These are phyloP conservation scores for Scarus forsteni DNA, from an alignment of 2,797 vertebrate species.

Conservation along the genomic window DNA sequence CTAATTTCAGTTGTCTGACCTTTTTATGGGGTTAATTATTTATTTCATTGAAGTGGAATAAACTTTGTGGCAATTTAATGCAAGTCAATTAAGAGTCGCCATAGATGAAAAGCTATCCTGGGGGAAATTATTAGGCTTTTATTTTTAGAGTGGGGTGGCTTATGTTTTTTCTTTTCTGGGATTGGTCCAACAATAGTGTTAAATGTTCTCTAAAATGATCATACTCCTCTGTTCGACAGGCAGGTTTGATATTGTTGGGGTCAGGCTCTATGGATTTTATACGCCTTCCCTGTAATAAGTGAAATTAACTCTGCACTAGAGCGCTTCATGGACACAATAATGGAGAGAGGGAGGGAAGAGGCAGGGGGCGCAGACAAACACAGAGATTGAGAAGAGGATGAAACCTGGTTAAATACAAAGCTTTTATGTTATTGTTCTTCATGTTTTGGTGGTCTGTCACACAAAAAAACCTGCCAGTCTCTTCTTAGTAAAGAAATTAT, in stretches of 20 bases:
- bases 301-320: slow-evolving; percentile 68
- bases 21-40: slow-evolving; percentile 84
- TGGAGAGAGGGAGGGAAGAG: slow-evolving; percentile 26
- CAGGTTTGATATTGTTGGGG: slow-evolving; percentile 69
- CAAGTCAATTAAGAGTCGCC: slow-evolving; percentile 81
- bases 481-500: slow-evolving; percentile 55
- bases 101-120: slow-evolving; percentile 81
- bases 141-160: slow-evolving; percentile 79
- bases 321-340: slow-evolving; percentile 52
- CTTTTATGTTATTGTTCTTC: slow-evolving; percentile 58
- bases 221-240: slow-evolving; percentile 52
- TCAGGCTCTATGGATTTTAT: slow-evolving; percentile 77
- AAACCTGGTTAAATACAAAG: slow-evolving; percentile 61
- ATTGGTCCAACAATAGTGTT: slow-evolving; percentile 63
- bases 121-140: slow-evolving; percentile 83
- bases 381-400: slow-evolving; percentile 34
- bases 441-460: slow-evolving; percentile 49
- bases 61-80: slow-evolving; percentile 82
- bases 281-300: slow-evolving; percentile 68
- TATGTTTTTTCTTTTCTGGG: slow-evolving; percentile 59
- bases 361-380: slow-evolving; percentile 45
- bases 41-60: slow-evolving; percentile 79
- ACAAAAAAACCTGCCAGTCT: slow-evolving; percentile 38
- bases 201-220: slow-evolving; percentile 70
- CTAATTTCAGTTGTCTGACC: slow-evolving; percentile 80